These are phyloP conservation scores for Eucera pruinosa DNA, from an alignment of 2,888 invertebrate genomes.

Conservation along the genomic window DNA sequence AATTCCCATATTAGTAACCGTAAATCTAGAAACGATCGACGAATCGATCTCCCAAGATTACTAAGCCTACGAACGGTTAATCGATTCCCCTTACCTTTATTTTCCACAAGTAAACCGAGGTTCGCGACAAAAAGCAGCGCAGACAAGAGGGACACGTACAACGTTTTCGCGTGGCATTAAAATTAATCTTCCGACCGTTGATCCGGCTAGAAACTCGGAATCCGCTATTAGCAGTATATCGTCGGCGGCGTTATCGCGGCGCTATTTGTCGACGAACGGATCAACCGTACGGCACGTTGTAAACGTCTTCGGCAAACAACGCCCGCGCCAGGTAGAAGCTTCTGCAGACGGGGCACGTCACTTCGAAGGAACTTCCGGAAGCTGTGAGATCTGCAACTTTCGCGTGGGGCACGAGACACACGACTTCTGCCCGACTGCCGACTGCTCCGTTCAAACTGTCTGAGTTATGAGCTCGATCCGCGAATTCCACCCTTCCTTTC, in stretches of 20 bases:
- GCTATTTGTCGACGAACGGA: conserved; percentile 71
- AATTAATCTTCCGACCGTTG: conserved; percentile 59
- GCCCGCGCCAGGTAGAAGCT: conserved; percentile 48
- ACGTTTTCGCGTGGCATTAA: conserved; percentile 42
- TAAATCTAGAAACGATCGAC: too few species aligned
- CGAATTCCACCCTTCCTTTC: conserved; percentile 44
- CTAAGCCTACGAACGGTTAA: too few species aligned
- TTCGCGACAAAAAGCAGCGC: background rate
- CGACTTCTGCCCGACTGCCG: conserved; percentile 59
- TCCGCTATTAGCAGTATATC: conserved; percentile 67
- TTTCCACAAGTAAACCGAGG: too few species aligned
- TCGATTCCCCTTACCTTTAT: too few species aligned
- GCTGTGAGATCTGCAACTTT: conserved; percentile 70
- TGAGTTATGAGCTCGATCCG: conserved; percentile 64
- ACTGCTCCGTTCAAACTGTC: conserved; percentile 59
- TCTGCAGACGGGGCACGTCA: conserved; percentile 50
- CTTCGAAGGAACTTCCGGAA: conserved; percentile 60
- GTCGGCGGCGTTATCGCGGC: conserved; percentile 62
- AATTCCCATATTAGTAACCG: too few species aligned
- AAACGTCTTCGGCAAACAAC: conserved; percentile 71
- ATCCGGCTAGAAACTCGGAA: conserved; percentile 53
- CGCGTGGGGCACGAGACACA: conserved; percentile 52
- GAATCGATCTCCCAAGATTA: too few species aligned
- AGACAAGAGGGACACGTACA: background rate
- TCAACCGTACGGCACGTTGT: conserved; percentile 64